Evolutionary conservation across 2,888 invertebrate genomes (phyloP).

Genomic region (Melieria crassipennis): DNA sequence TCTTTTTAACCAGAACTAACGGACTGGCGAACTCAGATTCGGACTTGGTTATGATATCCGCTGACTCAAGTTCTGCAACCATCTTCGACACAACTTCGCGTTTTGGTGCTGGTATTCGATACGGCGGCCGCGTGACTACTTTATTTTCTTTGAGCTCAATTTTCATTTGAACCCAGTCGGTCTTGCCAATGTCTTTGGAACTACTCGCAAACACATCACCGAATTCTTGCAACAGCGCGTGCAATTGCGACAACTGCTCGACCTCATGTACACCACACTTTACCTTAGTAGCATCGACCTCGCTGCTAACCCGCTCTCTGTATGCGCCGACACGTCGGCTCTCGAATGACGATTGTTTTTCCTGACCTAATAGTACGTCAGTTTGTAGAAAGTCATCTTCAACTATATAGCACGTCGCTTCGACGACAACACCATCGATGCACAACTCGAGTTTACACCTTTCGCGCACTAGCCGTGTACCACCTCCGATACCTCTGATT

Average conservation of each 20-base stretch:
- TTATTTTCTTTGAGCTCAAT: not conserved
- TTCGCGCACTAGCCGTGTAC: conserved; percentile 19
- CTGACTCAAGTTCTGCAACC: conserved; percentile 14
- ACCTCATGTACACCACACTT: not conserved
- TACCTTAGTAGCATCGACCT: not conserved
- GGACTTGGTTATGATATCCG: conserved; percentile 33
- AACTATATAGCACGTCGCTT: conserved; percentile 20
- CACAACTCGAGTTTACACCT: conserved; percentile 22
- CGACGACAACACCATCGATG: conserved; percentile 24
- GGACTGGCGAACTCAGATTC: conserved; percentile 17
- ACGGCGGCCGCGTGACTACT: not conserved
- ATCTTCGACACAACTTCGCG: not conserved
- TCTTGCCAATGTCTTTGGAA: not conserved
- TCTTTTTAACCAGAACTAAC: conserved; percentile 13
- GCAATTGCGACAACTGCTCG: not conserved
- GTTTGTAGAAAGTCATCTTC: conserved; percentile 32
- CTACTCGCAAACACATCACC: not conserved
- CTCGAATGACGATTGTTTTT: conserved; percentile 12
- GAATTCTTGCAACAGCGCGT: too few relatives aligned
- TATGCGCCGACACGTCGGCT: conserved; percentile 5
- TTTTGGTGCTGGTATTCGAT: not conserved
- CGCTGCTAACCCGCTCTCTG: conserved; percentile 11
- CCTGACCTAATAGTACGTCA: conserved; percentile 34
- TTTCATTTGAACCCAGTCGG: not conserved
- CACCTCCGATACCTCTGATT: conserved; percentile 39